A percentile compares a stretch with the other conserved stretches of the same genome.
Evolutionary conservation across 2,888 invertebrate genomes (phyloP).

Genomic region (Temnothorax ravouxi): DNA sequence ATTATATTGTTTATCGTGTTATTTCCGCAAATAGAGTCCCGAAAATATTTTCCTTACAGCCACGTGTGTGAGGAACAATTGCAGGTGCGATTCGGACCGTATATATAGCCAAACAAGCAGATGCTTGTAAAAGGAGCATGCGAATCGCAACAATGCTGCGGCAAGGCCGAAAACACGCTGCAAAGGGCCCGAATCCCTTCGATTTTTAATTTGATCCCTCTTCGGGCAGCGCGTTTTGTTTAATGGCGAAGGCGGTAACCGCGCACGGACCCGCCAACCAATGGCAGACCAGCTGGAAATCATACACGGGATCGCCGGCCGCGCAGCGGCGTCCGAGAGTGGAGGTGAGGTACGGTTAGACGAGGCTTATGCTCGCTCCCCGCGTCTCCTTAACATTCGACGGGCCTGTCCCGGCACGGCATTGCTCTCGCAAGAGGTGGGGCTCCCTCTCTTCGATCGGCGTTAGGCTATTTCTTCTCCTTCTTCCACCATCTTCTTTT

Average conservation of each 20-base stretch:
- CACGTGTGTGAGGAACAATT: slow-evolving; percentile 31
- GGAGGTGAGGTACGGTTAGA: slow-evolving; percentile 81
- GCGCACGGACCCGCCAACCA: slow-evolving; percentile 78
- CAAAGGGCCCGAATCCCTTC: slow-evolving; percentile 68
- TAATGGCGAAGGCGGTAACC: slow-evolving; percentile 81
- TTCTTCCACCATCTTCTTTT: slow-evolving; percentile 52
- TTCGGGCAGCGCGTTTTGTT: slow-evolving; percentile 77
- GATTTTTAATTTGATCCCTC: slow-evolving; percentile 75
- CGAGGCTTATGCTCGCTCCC: slow-evolving; percentile 79
- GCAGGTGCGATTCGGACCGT: slow-evolving; percentile 50
- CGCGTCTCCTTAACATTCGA: slow-evolving; percentile 83
- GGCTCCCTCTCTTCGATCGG: slow-evolving; percentile 80
- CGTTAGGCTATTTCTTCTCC: slow-evolving; percentile 75
- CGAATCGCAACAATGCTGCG: slow-evolving; percentile 63
- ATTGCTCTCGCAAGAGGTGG: slow-evolving; percentile 79
- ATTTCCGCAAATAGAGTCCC: background rate
- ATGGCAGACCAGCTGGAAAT: slow-evolving; percentile 83
- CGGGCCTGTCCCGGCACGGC: slow-evolving; percentile 83
- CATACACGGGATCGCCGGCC: slow-evolving; percentile 84
- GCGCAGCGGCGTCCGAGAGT: slow-evolving; percentile 78
- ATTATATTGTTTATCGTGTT: background rate
- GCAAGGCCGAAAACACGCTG: slow-evolving; percentile 72
- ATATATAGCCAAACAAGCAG: slow-evolving; percentile 51
- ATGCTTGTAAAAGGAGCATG: slow-evolving; percentile 52
- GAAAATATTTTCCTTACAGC: slow-evolving; percentile 15